Conservation (phyloP, 2,888 invertebrate genomes). For the Tenthredo notha region DNA sequence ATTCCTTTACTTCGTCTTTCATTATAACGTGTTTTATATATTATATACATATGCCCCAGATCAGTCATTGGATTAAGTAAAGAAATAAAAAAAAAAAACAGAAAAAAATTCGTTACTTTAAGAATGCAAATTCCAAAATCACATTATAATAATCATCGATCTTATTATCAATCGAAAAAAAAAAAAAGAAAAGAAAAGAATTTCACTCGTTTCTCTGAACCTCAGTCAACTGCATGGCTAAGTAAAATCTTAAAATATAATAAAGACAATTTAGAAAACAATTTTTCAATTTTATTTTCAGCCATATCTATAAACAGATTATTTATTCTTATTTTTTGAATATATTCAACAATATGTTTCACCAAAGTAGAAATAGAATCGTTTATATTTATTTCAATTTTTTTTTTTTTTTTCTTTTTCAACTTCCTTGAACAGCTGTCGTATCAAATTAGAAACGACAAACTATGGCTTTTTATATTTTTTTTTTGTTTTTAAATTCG, state of each 20-base stretch:
- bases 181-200: no score
- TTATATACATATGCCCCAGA: not conserved
- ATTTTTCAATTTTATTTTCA: not conserved
- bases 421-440: slow-evolving; percentile 1
- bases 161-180: not conserved
- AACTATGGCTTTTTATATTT: not conserved
- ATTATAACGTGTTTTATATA: not conserved
- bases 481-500: not conserved
- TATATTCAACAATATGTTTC: not conserved
- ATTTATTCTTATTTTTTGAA: not conserved
- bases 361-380: slow-evolving; percentile 10
- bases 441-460: not conserved
- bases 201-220: not conserved
- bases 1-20: not conserved
- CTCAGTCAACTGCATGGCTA: not conserved
- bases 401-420: not conserved
- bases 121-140: no score
- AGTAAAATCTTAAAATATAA: not conserved
- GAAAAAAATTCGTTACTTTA: not conserved
- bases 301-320: not conserved
- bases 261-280: not conserved
- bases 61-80: not conserved
- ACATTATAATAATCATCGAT: not conserved
- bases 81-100: no score
- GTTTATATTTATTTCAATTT: slow-evolving; percentile 12